These are phyloP conservation scores for Pomacea canaliculata DNA, from an alignment of 2,888 invertebrate genomes.

Conservation along the genomic window DNA sequence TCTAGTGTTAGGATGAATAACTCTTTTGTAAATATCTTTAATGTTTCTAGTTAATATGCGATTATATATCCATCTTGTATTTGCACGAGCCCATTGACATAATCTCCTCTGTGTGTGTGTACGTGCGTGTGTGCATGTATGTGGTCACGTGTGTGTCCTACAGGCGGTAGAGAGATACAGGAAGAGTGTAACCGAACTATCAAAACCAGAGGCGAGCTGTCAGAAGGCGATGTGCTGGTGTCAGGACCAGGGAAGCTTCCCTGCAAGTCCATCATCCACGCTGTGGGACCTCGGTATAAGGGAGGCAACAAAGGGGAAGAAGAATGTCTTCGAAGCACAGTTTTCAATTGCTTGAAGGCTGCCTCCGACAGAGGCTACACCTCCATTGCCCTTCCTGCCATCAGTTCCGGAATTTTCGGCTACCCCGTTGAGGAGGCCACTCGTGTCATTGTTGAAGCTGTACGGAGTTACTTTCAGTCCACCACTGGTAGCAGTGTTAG, in stretches of 20 bases:
- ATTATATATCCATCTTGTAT: too few species aligned
- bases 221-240: too few species aligned
- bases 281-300: too few species aligned
- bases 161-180: background rate
- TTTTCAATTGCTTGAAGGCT: slow-evolving; percentile 27
- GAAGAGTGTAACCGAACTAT: background rate
- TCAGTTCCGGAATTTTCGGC: slow-evolving; percentile 48
- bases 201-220: background rate
- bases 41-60: too few species aligned
- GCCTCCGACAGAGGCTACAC: slow-evolving; percentile 4
- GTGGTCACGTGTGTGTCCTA: too few species aligned
- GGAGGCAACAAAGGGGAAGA: slow-evolving; percentile 26
- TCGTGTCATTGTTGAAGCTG: slow-evolving; percentile 11
- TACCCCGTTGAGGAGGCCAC: slow-evolving; percentile 10
- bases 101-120: too few species aligned
- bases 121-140: too few species aligned
- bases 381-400: slow-evolving; percentile 55
- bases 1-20: too few species aligned
- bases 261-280: too few species aligned
- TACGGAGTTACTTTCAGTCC: background rate
- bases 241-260: too few species aligned
- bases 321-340: slow-evolving; percentile 36
- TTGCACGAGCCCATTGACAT: too few species aligned
- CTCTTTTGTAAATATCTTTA: too few species aligned
- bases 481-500: background rate